Percentiles rank a stretch among this genome's conserved stretches.
Evolutionary conservation across 2,888 invertebrate species (phyloP).

Genomic region (Lobophora halterata): DNA sequence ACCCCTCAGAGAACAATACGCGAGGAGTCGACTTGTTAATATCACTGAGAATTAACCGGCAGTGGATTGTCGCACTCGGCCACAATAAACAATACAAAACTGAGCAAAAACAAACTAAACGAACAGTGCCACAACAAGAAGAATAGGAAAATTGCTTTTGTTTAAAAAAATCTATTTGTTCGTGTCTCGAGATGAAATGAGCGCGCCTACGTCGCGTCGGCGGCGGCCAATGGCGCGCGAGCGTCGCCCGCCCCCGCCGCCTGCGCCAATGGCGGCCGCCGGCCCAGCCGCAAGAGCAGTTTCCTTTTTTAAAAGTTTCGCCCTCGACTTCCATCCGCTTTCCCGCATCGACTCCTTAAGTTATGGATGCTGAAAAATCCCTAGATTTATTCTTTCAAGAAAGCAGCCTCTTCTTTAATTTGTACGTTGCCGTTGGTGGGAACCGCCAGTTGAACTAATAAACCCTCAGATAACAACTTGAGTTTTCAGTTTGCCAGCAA

Average conservation of each 20-base stretch:
- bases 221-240: conserved; percentile 63
- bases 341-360: conserved; percentile 74
- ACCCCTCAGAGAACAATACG: conserved; percentile 55
- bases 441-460: neutral
- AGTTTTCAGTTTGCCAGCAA: no score
- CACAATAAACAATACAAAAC: conserved; percentile 78
- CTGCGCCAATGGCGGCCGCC: conserved; percentile 60
- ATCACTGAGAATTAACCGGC: conserved; percentile 76
- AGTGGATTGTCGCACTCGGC: conserved; percentile 71
- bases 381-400: conserved; percentile 73
- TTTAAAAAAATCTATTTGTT: conserved; percentile 80
- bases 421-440: conserved; percentile 61
- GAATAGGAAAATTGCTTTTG: conserved; percentile 81
- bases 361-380: conserved; percentile 72
- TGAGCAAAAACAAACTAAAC: conserved; percentile 76
- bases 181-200: conserved; percentile 74
- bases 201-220: conserved; percentile 68
- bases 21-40: conserved; percentile 63
- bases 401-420: conserved; percentile 71
- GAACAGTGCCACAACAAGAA: conserved; percentile 75
- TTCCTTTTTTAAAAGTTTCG: conserved; percentile 80
- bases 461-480: conserved; percentile 3
- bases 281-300: conserved; percentile 68
- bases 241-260: conserved; percentile 66
- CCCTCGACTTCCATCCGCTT: conserved; percentile 78